These are phyloP conservation scores for Scalopus aquaticus DNA, from an alignment of 2,113 vertebrate species.

Conservation along the genomic window DNA sequence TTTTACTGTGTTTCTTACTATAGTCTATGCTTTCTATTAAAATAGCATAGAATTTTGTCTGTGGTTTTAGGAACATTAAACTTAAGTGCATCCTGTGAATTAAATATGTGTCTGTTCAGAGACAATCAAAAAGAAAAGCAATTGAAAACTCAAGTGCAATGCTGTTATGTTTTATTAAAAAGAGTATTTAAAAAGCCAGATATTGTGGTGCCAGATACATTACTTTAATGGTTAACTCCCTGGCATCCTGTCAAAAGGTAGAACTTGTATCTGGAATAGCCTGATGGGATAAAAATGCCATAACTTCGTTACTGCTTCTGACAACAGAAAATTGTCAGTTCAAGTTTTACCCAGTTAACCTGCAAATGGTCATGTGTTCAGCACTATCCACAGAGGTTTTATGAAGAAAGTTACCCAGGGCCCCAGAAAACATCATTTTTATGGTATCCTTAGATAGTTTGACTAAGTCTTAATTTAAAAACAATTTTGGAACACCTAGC, in stretches of 20 bases:
- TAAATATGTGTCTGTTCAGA: slow-evolving; percentile 51
- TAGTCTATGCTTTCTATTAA: slow-evolving; percentile 50
- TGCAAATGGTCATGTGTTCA: neutral
- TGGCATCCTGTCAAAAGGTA: slow-evolving; percentile 65
- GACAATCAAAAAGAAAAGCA: slow-evolving; percentile 60
- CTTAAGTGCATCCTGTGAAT: slow-evolving; percentile 53
- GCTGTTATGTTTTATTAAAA: slow-evolving; percentile 61
- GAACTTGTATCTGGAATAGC: slow-evolving; percentile 43
- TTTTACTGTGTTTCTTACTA: slow-evolving; percentile 15
- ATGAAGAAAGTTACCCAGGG: neutral
- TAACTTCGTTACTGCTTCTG: slow-evolving; percentile 37
- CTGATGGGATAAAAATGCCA: slow-evolving; percentile 12
- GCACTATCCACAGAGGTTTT: neutral
- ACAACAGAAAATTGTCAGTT: neutral
- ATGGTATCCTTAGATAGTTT: neutral
- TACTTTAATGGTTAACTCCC: slow-evolving; percentile 55
- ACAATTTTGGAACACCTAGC: neutral
- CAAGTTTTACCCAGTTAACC: neutral
- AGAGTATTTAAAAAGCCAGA: slow-evolving; percentile 59
- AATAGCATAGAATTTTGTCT: slow-evolving; percentile 49
- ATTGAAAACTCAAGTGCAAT: slow-evolving; percentile 59
- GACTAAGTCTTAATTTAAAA: slow-evolving; percentile 28
- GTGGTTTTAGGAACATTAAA: slow-evolving; percentile 55
- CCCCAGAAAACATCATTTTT: slow-evolving; percentile 32
- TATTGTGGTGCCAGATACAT: slow-evolving; percentile 59